Evolutionary conservation across 1,140 invertebrate genomes (phyloP).

Genomic region (Ceratitis capitata): DNA sequence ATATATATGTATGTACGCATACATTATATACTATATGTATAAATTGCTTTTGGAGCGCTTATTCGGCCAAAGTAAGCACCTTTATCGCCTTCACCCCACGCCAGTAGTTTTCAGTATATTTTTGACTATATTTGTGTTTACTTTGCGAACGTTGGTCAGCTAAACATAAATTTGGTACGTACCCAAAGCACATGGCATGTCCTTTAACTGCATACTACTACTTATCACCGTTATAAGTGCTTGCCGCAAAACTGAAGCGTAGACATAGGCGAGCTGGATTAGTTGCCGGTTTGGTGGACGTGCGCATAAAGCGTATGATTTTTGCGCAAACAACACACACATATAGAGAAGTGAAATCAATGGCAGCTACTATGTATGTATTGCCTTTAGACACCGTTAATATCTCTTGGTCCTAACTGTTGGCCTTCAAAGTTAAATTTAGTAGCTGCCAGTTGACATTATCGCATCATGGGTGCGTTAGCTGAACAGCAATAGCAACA

Average conservation of each 20-base stretch:
- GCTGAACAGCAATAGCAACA: not conserved
- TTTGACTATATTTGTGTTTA: not conserved
- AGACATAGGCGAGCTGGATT: not conserved
- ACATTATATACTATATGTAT: too few species aligned
- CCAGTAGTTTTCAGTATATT: too few species aligned
- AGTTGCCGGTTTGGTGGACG: not conserved
- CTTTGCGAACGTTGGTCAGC: not conserved
- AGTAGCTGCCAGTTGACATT: conserved; percentile 7
- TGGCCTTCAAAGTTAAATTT: conserved; percentile 26
- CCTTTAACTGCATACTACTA: not conserved
- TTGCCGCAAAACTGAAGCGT: too few species aligned
- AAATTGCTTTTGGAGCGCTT: too few species aligned
- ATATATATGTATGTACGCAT: not conserved
- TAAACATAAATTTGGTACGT: conserved; percentile 18
- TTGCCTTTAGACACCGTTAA: not conserved
- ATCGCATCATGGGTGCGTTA: conserved; percentile 9
- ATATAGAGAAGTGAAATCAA: too few species aligned
- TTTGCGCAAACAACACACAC: not conserved
- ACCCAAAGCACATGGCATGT: not conserved
- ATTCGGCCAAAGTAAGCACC: too few species aligned
- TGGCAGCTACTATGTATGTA: not conserved
- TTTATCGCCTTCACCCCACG: too few species aligned
- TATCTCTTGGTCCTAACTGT: not conserved
- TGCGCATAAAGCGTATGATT: not conserved
- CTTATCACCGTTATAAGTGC: too few species aligned